phyloP scores from a whole-genome alignment of 1,140 invertebrate genomes.

The Drosophila teissieri region DNA sequence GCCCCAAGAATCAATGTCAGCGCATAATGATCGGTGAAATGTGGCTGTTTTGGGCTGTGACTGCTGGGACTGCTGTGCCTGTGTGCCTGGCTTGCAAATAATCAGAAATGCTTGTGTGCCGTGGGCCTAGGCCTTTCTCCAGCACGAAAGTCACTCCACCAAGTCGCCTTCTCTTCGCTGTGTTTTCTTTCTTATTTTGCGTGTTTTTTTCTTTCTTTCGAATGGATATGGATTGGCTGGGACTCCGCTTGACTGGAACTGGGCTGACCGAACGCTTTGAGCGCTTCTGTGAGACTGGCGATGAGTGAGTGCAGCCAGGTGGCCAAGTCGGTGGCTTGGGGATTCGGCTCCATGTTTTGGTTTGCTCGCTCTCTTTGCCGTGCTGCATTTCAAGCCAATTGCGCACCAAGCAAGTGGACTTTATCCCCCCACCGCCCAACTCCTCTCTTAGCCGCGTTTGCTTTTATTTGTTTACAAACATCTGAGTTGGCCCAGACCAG shows the following conservation, averaged over 20 bases:
- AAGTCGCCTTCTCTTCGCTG: constrained; percentile 9
- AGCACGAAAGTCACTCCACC: constrained; percentile 69
- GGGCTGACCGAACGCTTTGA: constrained; percentile 70
- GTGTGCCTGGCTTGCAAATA: constrained; percentile 29
- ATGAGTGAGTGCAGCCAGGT: constrained; percentile 43
- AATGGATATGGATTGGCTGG: background rate
- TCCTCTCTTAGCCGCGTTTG: constrained; percentile 10
- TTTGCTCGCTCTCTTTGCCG: constrained; percentile 16
- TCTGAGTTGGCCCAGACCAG: constrained; percentile 19
- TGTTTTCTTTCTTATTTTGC: constrained; percentile 31
- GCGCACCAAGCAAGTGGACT: constrained; percentile 18
- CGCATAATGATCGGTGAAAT: constrained; percentile 52
- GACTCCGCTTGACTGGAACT: constrained; percentile 15
- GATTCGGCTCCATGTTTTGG: constrained; percentile 22
- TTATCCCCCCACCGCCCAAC: constrained; percentile 1
- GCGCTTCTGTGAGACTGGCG: constrained; percentile 72
- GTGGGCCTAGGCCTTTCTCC: constrained; percentile 67
- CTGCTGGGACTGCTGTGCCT: background rate
- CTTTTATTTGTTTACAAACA: constrained; percentile 52
- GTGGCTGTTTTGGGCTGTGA: constrained; percentile 6
- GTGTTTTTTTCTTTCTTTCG: background rate
- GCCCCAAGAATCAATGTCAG: constrained; percentile 57
- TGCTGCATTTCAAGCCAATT: constrained; percentile 44
- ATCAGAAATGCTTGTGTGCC: constrained; percentile 17
- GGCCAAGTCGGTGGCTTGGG: constrained; percentile 36